Evolutionary conservation across 2,888 invertebrate genomes (phyloP), one percentile per base, ranked within the genome.

Genomic region (Incurvaria masculella): DNA sequence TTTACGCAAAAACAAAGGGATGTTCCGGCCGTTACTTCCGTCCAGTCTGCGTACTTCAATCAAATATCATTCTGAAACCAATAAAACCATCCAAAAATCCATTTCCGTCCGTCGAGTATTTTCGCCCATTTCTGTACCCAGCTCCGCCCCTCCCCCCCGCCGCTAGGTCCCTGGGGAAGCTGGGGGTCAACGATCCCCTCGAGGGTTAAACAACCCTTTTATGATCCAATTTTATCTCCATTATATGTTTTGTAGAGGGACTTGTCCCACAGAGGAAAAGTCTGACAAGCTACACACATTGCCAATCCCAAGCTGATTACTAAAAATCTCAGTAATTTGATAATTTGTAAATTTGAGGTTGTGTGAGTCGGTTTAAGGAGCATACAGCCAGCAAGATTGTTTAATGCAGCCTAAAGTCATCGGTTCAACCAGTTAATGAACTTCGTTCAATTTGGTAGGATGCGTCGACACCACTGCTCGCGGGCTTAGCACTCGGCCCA

Each of bases 41-140:
- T n/a, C n/a, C n/a, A n/a, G n/a, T n/a, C 23, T 6, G 23, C 5
- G 23, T 14, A 33, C 33, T 14, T 33, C 33, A 33, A 33, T 33
- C 33, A 33, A 33, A 33, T 33, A 33, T 33, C 33, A 33, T n/a
- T 33, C 14, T n/a, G 14, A 33, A 33, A 33, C 33, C 33, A 33
- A 33, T 33, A 33, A 33, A 55, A 64, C 68, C 61, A 69, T 68
- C 67, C 72, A 72, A 75, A 75, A 73, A 72, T 71, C 74, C 71
- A 74, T 75, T 73, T 73, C 74, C 75, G 54, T 69, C 74, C 72
- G 72, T 70, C 66, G 68, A 69, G 54, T 56, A 52, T 59, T 65
- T 72, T 71, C 73, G 67, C 33, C 33, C 33, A 33, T 33, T 33
- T 4, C 33, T n/a, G 4, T 23, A 5, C 10, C 5, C 5, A 23